These are phyloP conservation scores for Micronycteris hirsuta DNA, from an alignment of 2,113 vertebrate genomes.

Conservation along the genomic window DNA sequence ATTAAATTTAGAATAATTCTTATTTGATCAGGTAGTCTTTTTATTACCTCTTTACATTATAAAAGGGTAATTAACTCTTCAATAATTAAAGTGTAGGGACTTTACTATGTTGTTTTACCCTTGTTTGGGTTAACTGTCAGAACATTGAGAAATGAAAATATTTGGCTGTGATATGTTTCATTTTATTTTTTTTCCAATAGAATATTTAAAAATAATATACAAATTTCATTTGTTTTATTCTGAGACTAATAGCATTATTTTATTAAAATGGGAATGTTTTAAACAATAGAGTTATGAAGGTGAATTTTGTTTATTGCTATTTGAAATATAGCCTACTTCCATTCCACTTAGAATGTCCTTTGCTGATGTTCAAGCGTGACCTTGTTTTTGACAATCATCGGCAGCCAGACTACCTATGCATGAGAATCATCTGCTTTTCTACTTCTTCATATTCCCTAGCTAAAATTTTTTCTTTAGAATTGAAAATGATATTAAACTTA, in stretches of 20 bases:
- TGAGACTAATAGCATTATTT: neutral
- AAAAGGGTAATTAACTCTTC: conserved; percentile 40
- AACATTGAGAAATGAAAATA: conserved; percentile 50
- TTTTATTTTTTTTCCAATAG: conserved; percentile 11
- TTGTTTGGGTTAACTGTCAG: conserved; percentile 38
- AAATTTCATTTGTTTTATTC: neutral
- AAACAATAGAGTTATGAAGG: neutral
- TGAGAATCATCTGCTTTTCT: neutral
- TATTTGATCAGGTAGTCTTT: neutral
- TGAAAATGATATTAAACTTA: neutral
- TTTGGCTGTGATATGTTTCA: conserved; percentile 23
- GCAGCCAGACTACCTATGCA: neutral
- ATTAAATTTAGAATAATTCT: neutral
- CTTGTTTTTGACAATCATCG: neutral
- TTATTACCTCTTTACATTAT: conserved; percentile 11
- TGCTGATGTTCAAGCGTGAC: neutral
- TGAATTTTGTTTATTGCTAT: neutral
- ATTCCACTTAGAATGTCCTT: neutral
- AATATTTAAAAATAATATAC: conserved; percentile 33
- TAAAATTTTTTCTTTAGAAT: neutral
- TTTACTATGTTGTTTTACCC: neutral
- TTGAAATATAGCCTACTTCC: neutral
- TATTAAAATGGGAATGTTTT: neutral
- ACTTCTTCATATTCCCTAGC: neutral
- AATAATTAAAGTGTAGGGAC: conserved; percentile 45